A percentile compares a stretch with the other conserved stretches of the same genome.
phyloP scores from a whole-genome alignment of 1,140 invertebrate genomes.

The Trinorchestia longiramus region DNA sequence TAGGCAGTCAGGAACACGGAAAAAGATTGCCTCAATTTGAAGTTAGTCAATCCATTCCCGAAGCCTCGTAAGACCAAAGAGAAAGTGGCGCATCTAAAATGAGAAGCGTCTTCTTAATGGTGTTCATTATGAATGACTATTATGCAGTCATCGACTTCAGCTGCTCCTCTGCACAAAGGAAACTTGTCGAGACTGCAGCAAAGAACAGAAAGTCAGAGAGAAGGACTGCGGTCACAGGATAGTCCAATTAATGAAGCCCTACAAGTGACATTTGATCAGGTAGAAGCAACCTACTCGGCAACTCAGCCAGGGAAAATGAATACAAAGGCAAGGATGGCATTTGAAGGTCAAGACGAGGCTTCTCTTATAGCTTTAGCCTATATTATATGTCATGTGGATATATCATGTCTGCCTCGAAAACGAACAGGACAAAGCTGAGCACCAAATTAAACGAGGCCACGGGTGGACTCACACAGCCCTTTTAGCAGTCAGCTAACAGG shows the following conservation, averaged over 20 bases:
- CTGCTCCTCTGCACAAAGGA: neutral
- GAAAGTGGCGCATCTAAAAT: neutral
- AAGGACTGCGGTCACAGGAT: too few species aligned
- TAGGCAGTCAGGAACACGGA: neutral
- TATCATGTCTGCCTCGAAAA: neutral
- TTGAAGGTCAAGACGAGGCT: conserved; percentile 9
- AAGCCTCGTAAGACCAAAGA: too few species aligned
- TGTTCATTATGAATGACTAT: neutral
- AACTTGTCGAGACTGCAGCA: neutral
- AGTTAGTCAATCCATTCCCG: too few species aligned
- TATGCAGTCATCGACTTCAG: neutral
- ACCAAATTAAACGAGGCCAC: neutral
- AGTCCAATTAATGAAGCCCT: neutral
- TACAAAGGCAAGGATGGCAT: conserved; percentile 6
- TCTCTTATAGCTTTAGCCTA: neutral
- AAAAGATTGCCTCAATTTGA: neutral
- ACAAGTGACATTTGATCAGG: neutral
- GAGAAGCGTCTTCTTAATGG: neutral
- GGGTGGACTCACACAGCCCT: neutral
- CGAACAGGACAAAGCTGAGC: neutral
- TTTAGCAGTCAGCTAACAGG: neutral
- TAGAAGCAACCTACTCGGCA: neutral
- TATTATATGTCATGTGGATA: neutral
- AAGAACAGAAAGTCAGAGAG: neutral
- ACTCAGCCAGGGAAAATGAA: neutral